These are phyloP conservation scores for Euplagia quadripunctaria DNA, from an alignment of 2,888 invertebrate genomes.

Conservation along the genomic window DNA sequence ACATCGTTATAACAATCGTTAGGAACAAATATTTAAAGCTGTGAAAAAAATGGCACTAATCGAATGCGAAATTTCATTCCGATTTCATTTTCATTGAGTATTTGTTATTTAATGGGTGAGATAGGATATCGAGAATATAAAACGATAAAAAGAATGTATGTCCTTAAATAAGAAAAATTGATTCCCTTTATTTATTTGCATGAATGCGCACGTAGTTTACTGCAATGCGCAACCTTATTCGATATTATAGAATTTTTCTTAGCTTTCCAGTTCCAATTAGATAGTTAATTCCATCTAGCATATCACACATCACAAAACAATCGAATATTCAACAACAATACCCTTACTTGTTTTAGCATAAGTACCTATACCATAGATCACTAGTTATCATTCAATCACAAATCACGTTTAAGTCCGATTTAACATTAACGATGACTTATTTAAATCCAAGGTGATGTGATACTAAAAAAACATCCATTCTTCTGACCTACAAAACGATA, in stretches of 20 bases:
- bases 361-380: background rate
- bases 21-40: background rate
- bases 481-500: background rate
- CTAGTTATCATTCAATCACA: background rate
- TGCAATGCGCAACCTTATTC: too few relatives aligned
- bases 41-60: background rate
- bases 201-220: too few relatives aligned
- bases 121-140: background rate
- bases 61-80: too few relatives aligned
- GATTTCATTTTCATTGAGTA: background rate
- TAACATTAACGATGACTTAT: background rate
- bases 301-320: background rate
- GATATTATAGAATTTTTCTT: background rate
- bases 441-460: background rate
- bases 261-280: background rate
- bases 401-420: background rate
- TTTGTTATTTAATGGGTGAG: background rate
- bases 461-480: background rate
- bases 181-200: too few relatives aligned
- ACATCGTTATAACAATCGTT: too few relatives aligned
- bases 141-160: background rate
- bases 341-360: background rate
- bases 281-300: background rate
- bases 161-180: background rate
- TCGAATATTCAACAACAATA: background rate